phyloP scores from a whole-genome alignment of 2,888 invertebrate genomes.

The Spilarctia lutea region DNA sequence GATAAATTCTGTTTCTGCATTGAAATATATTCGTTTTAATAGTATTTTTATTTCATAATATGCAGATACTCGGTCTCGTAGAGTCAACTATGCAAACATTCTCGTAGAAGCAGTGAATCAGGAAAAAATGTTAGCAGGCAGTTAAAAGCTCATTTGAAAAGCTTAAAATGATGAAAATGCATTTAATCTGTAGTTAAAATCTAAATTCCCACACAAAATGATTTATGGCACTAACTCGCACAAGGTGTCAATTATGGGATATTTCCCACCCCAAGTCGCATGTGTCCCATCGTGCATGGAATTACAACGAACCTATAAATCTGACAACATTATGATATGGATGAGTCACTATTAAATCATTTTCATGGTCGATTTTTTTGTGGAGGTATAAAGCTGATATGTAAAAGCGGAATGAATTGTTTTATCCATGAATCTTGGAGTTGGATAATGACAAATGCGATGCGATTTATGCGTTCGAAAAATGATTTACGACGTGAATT shows the following conservation, averaged over 20 bases:
- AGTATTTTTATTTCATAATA: not conserved
- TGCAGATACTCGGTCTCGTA: not conserved
- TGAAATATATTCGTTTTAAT: not conserved
- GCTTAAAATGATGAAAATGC: not conserved
- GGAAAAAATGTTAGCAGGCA: no score
- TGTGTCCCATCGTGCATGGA: slow-evolving; percentile 60
- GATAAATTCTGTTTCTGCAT: not conserved
- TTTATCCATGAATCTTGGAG: not conserved
- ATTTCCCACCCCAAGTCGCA: slow-evolving; percentile 37
- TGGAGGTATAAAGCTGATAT: slow-evolving; percentile 20
- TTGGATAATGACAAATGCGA: slow-evolving; percentile 39
- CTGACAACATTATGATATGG: slow-evolving; percentile 37
- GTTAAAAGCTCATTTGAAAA: no score
- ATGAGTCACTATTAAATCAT: slow-evolving; percentile 57
- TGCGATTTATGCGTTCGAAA: not conserved
- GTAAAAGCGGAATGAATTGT: slow-evolving; percentile 12
- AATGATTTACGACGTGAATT: not conserved
- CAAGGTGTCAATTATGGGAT: slow-evolving; percentile 34
- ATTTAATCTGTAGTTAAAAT: not conserved
- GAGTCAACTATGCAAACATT: no score
- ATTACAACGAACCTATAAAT: slow-evolving; percentile 55
- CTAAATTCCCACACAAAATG: slow-evolving; percentile 4
- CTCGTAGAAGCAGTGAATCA: no score
- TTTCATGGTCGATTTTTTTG: slow-evolving; percentile 33
- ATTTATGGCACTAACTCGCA: slow-evolving; percentile 11